Evolutionary conservation across 1,140 invertebrate genomes (phyloP).

Genomic region (Diachasma alloeum): DNA sequence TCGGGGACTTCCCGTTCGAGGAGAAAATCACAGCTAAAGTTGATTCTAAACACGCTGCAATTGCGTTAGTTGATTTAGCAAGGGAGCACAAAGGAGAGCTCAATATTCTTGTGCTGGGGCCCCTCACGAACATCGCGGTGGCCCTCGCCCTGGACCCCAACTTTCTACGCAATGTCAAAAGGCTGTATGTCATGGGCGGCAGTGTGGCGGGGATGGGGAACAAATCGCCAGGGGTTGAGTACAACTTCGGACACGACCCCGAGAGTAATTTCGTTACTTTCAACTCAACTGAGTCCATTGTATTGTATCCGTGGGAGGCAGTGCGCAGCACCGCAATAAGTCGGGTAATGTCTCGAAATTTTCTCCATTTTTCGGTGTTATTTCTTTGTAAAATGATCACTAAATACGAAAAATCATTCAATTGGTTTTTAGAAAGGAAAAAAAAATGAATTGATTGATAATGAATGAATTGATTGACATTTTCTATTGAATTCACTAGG

Average conservation of each 20-base stretch:
- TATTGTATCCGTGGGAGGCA: slow-evolving; percentile 53
- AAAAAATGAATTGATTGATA: too few species aligned
- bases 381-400: too few species aligned
- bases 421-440: too few species aligned
- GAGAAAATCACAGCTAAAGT: slow-evolving; percentile 44
- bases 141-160: slow-evolving; percentile 67
- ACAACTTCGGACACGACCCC: slow-evolving; percentile 74
- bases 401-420: too few species aligned
- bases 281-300: slow-evolving; percentile 46
- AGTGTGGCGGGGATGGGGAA: slow-evolving; percentile 68
- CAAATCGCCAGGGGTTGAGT: slow-evolving; percentile 67
- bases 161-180: slow-evolving; percentile 64
- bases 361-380: too few species aligned
- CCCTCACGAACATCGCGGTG: slow-evolving; percentile 71
- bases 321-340: not conserved
- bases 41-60: slow-evolving; percentile 57
- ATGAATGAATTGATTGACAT: too few species aligned
- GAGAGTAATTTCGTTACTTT: slow-evolving; percentile 71
- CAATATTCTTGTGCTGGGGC: slow-evolving; percentile 67
- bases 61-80: slow-evolving; percentile 54
- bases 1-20: slow-evolving; percentile 63
- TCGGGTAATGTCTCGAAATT: not conserved
- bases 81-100: slow-evolving; percentile 60
- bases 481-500: too few species aligned
- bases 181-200: slow-evolving; percentile 70